Base-by-base conservation (phyloP, 1,140 invertebrate genomes). In the Nephotettix cincticeps region DNA sequence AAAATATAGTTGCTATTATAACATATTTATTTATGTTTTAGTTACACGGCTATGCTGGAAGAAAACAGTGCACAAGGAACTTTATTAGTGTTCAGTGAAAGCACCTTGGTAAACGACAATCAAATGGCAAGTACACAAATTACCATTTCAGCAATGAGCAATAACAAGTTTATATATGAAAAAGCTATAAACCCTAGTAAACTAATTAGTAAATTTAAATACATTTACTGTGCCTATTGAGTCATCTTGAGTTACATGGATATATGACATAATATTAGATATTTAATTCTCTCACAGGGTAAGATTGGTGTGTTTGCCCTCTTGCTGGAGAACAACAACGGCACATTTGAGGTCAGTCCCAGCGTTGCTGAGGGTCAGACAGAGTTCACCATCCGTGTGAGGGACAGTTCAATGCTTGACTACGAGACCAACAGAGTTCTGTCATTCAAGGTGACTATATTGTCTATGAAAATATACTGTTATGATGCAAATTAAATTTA, bases 271-370 rank as follows among this genome's bases (percentile, higher is more conserved):
- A 19, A 51, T 1, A 51, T 51, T 51, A n/a, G n/a, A n/a, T n/a
- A 36, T 36, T 9, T 54, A 4, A 14, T 51, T 72, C 29, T 56
- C 25, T 75, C 65, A 0, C 77, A 83, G 77, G 93, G 89, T 11
- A 91, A 93, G 76, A 92, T 93, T 77, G 93, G 93, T 23, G 89
- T 95, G 1, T 94, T 96, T 78, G 88, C 91, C 2, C 80, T 97
- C 6, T 86, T 87, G 43, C 78, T 97, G 68, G 83, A 89, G 19
- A 91, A 91, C 69, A 92, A 95, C 78, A 93, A 94, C 80, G 91
- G 91, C 19, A 94, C 92, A 1, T 97, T 97, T 79, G 91, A 95
- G 79, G 90, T 96, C 64, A 85, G 87, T n/a, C 95, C 95, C 0
- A 88, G 88, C n/a, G 91, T 94, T n/a, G 92, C 91, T 0, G 90